phyloP scores from a whole-genome alignment of 2,888 invertebrate species.

The Drosophila kambysellisi region DNA sequence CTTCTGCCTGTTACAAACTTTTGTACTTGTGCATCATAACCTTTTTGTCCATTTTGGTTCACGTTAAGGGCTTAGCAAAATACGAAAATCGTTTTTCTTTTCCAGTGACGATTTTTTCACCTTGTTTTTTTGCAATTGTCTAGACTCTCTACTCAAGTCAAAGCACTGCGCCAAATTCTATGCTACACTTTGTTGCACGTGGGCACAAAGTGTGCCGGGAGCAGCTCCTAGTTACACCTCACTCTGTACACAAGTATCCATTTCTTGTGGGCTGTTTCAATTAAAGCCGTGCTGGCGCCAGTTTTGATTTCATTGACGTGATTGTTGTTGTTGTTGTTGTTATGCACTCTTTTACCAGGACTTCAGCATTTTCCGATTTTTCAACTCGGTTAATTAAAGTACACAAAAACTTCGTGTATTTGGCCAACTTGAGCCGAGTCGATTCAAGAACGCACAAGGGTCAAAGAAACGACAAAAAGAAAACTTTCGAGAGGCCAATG shows the following conservation, averaged over 20 bases:
- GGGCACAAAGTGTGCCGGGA: constrained; percentile 10
- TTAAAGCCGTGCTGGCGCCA: constrained; percentile 40
- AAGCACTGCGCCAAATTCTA: constrained; percentile 61
- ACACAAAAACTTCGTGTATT: constrained; percentile 39
- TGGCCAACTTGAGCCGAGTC: constrained; percentile 23
- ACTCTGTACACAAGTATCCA: constrained; percentile 25
- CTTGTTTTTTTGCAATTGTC: constrained; percentile 48
- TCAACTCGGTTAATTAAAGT: constrained; percentile 50
- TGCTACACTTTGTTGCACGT: constrained; percentile 50
- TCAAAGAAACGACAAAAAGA: constrained; percentile 18
- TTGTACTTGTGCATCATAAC: not conserved
- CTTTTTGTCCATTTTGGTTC: not conserved
- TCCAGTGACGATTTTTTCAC: constrained; percentile 21
- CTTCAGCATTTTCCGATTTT: not conserved
- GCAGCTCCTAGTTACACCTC: constrained; percentile 28
- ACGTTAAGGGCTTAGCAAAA: not conserved
- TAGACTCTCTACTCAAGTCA: constrained; percentile 72
- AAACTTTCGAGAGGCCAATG: not conserved
- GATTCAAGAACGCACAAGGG: not conserved
- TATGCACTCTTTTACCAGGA: constrained; percentile 2
- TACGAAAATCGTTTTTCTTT: constrained; percentile 24
- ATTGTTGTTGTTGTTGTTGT: constrained; percentile 7
- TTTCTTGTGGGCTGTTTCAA: constrained; percentile 49
- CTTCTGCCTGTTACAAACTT: not conserved
- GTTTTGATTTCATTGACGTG: constrained; percentile 39